Conservation (phyloP, 1,140 invertebrate species). For the Chionoecetes opilio region DNA sequence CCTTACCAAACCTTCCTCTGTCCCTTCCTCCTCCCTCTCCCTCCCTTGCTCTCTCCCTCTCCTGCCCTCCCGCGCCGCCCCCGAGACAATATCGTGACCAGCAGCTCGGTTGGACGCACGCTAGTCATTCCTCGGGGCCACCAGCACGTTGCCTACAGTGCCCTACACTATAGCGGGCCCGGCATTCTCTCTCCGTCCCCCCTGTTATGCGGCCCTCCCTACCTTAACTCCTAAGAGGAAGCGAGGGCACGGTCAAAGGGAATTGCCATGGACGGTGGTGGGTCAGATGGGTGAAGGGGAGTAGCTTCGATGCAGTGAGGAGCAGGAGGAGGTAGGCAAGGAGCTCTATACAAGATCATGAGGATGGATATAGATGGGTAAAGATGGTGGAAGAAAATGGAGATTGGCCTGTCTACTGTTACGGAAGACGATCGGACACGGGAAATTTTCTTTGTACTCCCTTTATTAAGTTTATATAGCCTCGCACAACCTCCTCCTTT, state of each 20-base stretch:
- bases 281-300: not conserved
- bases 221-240: not conserved
- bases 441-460: too few relatives aligned
- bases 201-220: not conserved
- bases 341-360: too few relatives aligned
- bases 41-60: not conserved
- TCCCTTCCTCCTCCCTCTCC: not conserved
- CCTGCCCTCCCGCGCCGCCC: not conserved
- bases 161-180: too few relatives aligned
- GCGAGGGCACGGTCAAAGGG: not conserved
- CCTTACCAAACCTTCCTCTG: not conserved
- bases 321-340: not conserved
- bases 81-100: constrained; percentile 17
- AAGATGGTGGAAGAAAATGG: not conserved
- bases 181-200: not conserved
- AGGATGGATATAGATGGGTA: not conserved
- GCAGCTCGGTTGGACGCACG: not conserved
- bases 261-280: not conserved
- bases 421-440: not conserved
- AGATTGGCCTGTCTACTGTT: not conserved
- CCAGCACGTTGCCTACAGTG: not conserved
- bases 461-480: too few relatives aligned
- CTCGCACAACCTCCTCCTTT: too few relatives aligned
- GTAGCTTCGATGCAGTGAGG: not conserved
- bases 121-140: not conserved